These are phyloP conservation scores for Bimastos eiseni DNA, from an alignment of 2,888 invertebrate species.

Conservation along the genomic window DNA sequence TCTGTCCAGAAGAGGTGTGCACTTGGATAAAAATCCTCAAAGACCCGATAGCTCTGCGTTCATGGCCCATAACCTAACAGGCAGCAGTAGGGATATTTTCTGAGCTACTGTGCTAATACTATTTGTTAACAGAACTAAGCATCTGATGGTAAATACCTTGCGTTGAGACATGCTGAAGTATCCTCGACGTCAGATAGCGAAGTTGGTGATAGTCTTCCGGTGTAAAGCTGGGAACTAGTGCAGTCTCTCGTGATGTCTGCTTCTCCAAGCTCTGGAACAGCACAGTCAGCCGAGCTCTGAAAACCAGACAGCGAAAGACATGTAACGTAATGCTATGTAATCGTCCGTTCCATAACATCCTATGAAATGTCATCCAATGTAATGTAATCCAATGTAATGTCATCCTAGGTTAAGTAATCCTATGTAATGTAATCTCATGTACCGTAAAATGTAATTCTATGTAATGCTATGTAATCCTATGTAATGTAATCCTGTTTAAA, in stretches of 20 bases:
- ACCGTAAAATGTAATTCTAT: not conserved
- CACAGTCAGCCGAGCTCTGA: constrained; percentile 51
- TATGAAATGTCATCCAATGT: too few relatives aligned
- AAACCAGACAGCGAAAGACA: constrained; percentile 25
- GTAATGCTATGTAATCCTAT: not conserved
- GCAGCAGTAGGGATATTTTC: not conserved
- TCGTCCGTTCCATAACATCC: too few relatives aligned
- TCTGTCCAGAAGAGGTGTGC: too few relatives aligned
- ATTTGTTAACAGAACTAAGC: not conserved
- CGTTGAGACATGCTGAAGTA: constrained; percentile 51
- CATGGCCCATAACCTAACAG: not conserved
- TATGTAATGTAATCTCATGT: too few relatives aligned
- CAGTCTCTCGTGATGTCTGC: constrained; percentile 46
- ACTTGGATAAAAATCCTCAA: too few relatives aligned
- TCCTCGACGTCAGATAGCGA: constrained; percentile 53
- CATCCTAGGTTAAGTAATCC: too few relatives aligned
- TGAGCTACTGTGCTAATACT: not conserved
- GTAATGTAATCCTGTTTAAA: not conserved
- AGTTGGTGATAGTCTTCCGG: constrained; percentile 56
- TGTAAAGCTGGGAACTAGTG: constrained; percentile 42
- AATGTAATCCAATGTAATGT: too few relatives aligned
- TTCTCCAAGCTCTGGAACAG: constrained; percentile 56
- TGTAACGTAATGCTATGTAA: too few relatives aligned
- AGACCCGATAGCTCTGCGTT: not conserved
- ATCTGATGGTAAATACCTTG: constrained; percentile 49